A percentile compares a stretch with the other conserved stretches of the same genome.
Evolutionary conservation across 1,140 invertebrate genomes (phyloP).

Genomic region (Orius insidiosus): DNA sequence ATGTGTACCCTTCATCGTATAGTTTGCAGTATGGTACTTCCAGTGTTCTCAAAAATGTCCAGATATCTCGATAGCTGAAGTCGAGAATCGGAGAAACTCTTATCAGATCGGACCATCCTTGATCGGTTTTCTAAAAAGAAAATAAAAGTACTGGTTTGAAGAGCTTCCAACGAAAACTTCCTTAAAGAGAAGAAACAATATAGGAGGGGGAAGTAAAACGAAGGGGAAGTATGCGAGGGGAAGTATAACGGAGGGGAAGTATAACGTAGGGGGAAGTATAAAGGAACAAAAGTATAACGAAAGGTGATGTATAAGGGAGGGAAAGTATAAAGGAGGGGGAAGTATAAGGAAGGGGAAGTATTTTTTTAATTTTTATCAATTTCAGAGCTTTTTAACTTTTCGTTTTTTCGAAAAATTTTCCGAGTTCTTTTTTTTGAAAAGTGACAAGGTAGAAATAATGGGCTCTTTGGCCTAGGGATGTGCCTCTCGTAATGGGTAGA

Average conservation of each 20-base stretch:
- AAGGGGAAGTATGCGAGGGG: no score
- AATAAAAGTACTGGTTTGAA: neutral
- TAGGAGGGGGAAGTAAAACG: no score
- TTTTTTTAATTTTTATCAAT: neutral
- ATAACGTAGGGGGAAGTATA: neutral
- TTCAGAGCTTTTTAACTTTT: neutral
- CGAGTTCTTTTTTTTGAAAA: no score
- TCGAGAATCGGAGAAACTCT: conserved; percentile 73
- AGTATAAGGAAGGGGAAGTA: neutral
- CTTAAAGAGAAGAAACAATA: no score
- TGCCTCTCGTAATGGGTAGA: no score
- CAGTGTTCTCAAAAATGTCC: conserved; percentile 63
- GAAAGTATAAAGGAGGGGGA: no score
- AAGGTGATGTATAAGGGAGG: no score
- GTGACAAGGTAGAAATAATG: no score
- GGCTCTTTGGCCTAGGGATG: no score
- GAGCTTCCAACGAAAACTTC: no score
- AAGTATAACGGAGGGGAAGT: neutral
- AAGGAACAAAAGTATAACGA: no score
- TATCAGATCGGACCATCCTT: conserved; percentile 72
- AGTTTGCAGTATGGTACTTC: conserved; percentile 74
- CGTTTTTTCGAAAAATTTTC: no score
- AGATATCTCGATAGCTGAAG: conserved; percentile 79
- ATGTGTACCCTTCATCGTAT: conserved; percentile 59
- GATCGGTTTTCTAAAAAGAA: conserved; percentile 55